Base-by-base conservation (phyloP, 2,888 invertebrate species). In the Netelia inedita region DNA sequence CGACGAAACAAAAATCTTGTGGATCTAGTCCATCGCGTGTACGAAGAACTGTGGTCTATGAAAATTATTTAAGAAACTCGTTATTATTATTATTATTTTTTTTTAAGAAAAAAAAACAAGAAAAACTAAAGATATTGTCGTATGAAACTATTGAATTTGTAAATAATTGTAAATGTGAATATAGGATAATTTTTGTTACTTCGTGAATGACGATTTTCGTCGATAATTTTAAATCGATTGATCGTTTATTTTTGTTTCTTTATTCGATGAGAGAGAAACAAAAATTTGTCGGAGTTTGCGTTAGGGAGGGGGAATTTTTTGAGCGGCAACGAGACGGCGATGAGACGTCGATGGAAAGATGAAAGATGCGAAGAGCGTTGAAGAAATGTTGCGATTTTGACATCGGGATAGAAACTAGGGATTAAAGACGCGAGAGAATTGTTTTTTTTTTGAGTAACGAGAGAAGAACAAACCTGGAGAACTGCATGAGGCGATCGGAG, bases 401-500 rank as follows among this genome's bases (percentile, higher is more conserved):
- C 19, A 55, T n/a, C 19, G 61, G 16, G 53, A 5, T 53, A 11
- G 6, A 53, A 53, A 53, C 19, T 19, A 5, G 19, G 1, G n/a
- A 8, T 57, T 19, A 21, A 19, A 46, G 35, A 28, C 41, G 35
- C 16, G 46, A 63, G 21, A 63, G 16, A 46, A 43, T 74, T 63
- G 16, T 74, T 50, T n/a, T 9, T 83, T 50, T 57, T 73, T 55
- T 59, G 14, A 19, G 57, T 16, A 66, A 72, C 28, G 23, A 66
- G 16, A 57, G 59, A 53, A 57, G 46, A 61, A 61, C 16, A 50
- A 35, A 59, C n/a, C 21, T 19, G 57, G 72, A 16, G 5, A 65
- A 81, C 76, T 81, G 84, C 43, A 84, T 84, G 81, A 55, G 69
- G 81, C 69, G 57, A 71, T 55, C 43, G 21, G 53, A 68, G 68